These are phyloP conservation scores for Nebria ingens DNA, from an alignment of 1,140 invertebrate species.

Conservation along the genomic window DNA sequence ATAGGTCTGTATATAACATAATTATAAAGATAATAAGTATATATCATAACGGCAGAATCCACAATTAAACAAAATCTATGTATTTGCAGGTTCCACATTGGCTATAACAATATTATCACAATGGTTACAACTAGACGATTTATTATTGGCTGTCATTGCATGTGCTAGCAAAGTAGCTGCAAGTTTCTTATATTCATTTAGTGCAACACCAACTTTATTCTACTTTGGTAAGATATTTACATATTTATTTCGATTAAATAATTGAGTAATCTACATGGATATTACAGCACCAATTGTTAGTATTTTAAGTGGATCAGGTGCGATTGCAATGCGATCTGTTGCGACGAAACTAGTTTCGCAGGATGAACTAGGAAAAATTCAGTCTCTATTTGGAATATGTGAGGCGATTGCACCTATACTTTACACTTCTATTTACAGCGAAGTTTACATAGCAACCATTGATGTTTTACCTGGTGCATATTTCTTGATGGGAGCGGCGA, in stretches of 20 bases:
- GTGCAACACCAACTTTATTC: slow-evolving; percentile 33
- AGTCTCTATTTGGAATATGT: slow-evolving; percentile 42
- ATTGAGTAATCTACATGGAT: neutral
- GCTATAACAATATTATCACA: slow-evolving; percentile 35
- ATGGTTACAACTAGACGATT: slow-evolving; percentile 34
- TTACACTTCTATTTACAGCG: slow-evolving; percentile 39
- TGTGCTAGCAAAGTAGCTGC: slow-evolving; percentile 32
- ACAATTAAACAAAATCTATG: too few species aligned
- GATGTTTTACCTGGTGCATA: slow-evolving; percentile 35
- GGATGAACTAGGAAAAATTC: slow-evolving; percentile 46
- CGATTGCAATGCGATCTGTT: slow-evolving; percentile 42
- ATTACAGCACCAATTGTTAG: slow-evolving; percentile 36
- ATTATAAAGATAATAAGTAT: too few species aligned
- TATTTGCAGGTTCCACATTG: slow-evolving; percentile 34
- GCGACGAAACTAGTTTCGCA: slow-evolving; percentile 44
- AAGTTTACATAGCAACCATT: slow-evolving; percentile 36
- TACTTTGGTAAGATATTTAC: slow-evolving; percentile 19
- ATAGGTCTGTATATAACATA: too few species aligned
- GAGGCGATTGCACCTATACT: slow-evolving; percentile 39
- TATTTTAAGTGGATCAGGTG: slow-evolving; percentile 41
- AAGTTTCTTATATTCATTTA: slow-evolving; percentile 33
- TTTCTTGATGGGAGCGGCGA: slow-evolving; percentile 35
- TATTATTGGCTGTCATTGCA: slow-evolving; percentile 34
- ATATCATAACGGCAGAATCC: too few species aligned
- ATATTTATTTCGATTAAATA: neutral